Evolutionary conservation across 2,113 vertebrate species (phyloP), one percentile per base, ranked within the genome.

Genomic region (Anoplopoma fimbria): DNA sequence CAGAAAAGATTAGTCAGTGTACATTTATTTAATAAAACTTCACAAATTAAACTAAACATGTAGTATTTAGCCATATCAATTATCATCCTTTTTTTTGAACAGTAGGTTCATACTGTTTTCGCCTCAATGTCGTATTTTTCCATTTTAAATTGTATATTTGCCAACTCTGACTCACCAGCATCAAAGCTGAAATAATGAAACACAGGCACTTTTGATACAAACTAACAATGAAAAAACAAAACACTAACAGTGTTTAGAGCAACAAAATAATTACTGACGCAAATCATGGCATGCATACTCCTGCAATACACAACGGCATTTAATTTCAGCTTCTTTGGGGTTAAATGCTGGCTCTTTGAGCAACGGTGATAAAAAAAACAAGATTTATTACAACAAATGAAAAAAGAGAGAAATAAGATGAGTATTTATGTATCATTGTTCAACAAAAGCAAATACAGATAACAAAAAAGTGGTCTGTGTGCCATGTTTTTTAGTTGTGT

Each of bases 81-180:
- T 71, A 62, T 80, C 21, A 64, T 83, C 27, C 47, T 49, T 53
- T n/a, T 23, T 51, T 53, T 76, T 82, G 89, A 83, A 87, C 73
- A 90, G 73, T 80, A 89, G 70, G 40, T 85, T 81, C 77, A 87
- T 79, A 89, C 76, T 65, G 69, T 83, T 72, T 81, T 90, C 42
- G 77, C 74, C 75, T 72, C 27, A 73, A 87, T 88, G 87, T 80
- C 75, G 51, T 83, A 34, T 85, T 89, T n/a, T 85, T 82, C 31
- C 63, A 88, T 88, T 75, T 88, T 72, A 64, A 89, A 91, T 91
- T 79, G 77, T 84, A 85, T 75, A 89, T 92, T 90, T 83, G 87
- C 86, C 88, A 94, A 96, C 95, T 95, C 94, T 95, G 94, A 95
- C 95, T 95, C 92, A 90, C 95, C 96, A 91, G 95, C 96, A 96